Evolutionary conservation across 2,113 vertebrate species (phyloP), one percentile per base, ranked within the genome.

Genomic region (Pterophyllum scalare): DNA sequence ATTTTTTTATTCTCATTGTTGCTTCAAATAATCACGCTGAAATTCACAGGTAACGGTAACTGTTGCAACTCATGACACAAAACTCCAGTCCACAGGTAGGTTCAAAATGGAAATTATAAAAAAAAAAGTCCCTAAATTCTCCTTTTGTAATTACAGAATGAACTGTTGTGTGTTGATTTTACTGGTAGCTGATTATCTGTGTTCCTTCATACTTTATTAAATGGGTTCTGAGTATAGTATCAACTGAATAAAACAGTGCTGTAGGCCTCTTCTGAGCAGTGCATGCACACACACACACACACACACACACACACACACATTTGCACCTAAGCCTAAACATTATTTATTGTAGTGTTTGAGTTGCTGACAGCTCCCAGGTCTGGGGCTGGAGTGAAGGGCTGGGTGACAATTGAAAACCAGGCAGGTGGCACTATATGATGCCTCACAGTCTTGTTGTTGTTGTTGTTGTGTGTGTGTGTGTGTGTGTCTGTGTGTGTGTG

Each of bases 321-420:
- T 57, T 72, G 82, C 80, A 72, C 78, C 56, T 77, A 46, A 33
- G 54, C 65, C 10, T 64, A 82, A 79, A 70, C 40, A 74, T 87
- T 90, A 84, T 91, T 92, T 92, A 91, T 90, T 87, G 80, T 86
- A 75, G 60, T 65, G 19, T 82, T 84, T 87, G 86, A 94, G 79
- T 60, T 89, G 90, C 86, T 92, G 92, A 95, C 91, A 94, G 88
- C 87, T 92, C 88, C 54, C 83, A 83, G 81, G 86, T 90, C 82
- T 57, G 77, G 59, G 67, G 79, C 33, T 59, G 60, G 77, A 83
- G 81, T 67, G 49, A 79, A 59, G 49, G 70, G 62, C 56, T 60
- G 70, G 74, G 82, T 78, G 88, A 88, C 88, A 88, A 92, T 59
- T 91, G 74, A 77, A 79, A 86, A 92, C 88, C 7, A 74, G 49